phyloP scores from a whole-genome alignment of 2,888 invertebrate genomes.

The Tenthredo mesomela region DNA sequence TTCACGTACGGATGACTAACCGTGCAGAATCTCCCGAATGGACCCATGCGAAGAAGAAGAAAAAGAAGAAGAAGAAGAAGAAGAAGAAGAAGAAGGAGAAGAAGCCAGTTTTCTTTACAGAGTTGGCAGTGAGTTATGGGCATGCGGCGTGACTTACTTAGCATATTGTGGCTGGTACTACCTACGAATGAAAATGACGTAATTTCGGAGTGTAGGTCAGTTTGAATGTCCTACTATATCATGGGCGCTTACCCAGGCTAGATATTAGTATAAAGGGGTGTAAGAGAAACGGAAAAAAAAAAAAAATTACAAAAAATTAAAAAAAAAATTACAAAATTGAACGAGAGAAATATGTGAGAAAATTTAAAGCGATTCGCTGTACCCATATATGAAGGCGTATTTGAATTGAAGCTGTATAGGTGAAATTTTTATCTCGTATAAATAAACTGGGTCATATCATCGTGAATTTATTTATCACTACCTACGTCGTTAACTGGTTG shows the following conservation, averaged over 20 bases:
- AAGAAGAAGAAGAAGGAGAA: neutral
- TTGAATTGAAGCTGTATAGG: too few relatives aligned
- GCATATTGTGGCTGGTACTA: neutral
- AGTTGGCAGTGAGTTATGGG: constrained; percentile 32
- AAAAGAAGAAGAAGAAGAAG: neutral
- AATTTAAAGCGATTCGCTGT: too few relatives aligned
- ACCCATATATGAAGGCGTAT: too few relatives aligned
- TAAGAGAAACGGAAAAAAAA: too few relatives aligned
- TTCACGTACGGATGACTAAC: neutral
- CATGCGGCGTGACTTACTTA: constrained; percentile 25
- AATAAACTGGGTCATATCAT: too few relatives aligned
- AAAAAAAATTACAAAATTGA: neutral
- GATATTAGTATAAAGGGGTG: neutral
- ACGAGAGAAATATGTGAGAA: too few relatives aligned
- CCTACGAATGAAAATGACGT: neutral
- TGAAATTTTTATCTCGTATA: too few relatives aligned
- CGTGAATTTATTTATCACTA: neutral
- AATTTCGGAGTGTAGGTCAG: constrained; percentile 37
- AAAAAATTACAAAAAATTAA: neutral
- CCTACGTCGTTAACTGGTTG: neutral
- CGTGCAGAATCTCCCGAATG: neutral
- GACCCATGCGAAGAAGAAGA: neutral
- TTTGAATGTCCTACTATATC: neutral
- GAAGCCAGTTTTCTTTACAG: constrained; percentile 9
- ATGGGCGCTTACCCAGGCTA: neutral